phyloP scores from a whole-genome alignment of 1,140 invertebrate species.

The Vanessa atalanta region DNA sequence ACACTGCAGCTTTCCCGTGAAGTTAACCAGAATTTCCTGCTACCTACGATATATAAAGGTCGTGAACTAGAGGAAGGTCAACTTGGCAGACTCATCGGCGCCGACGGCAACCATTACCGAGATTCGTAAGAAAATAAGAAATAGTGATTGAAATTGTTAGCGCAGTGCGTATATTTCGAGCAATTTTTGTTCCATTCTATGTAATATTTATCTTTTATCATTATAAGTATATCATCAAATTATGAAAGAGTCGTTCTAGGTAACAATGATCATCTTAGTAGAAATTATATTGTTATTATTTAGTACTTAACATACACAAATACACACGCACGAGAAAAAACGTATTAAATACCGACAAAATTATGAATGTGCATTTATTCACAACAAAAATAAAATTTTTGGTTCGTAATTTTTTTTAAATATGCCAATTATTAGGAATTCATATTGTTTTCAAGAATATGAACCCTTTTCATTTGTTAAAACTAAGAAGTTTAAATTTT shows the following conservation, averaged over 20 bases:
- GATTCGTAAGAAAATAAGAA: constrained; percentile 1
- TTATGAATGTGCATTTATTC: too few species aligned
- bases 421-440: too few species aligned
- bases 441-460: not conserved
- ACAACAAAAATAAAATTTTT: too few species aligned
- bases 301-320: too few species aligned
- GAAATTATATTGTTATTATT: too few species aligned
- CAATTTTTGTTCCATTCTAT: not conserved
- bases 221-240: too few species aligned
- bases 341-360: too few species aligned
- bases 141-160: constrained; percentile 8
- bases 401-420: too few species aligned
- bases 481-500: too few species aligned
- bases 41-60: constrained; percentile 10
- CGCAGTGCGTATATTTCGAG: constrained; percentile 17
- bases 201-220: not conserved
- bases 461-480: not conserved
- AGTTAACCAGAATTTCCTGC: constrained; percentile 6
- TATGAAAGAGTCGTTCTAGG: too few species aligned
- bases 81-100: constrained; percentile 8
- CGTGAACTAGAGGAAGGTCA: constrained; percentile 15
- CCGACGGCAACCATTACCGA: not conserved
- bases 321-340: too few species aligned
- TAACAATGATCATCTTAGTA: too few species aligned
- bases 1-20: not conserved